phyloP scores from a whole-genome alignment of 2,113 vertebrate genomes.

The Bos javanicus region DNA sequence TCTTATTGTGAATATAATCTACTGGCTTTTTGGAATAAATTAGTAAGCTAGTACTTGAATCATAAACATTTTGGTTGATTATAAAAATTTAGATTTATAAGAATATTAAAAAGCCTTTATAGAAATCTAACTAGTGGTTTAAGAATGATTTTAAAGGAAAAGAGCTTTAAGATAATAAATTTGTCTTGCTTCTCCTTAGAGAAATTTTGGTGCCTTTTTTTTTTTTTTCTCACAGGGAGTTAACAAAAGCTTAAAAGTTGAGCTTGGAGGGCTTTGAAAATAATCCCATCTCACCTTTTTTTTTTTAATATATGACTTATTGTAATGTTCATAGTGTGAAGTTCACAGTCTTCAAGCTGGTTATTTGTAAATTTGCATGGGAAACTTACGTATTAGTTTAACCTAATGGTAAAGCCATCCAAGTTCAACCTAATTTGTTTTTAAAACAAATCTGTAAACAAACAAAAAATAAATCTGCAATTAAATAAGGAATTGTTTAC shows the following conservation, averaged over 20 bases:
- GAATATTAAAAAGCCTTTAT: background rate
- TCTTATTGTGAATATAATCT: background rate
- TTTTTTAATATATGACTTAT: background rate
- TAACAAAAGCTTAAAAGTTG: slow-evolving; percentile 17
- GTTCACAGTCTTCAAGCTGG: background rate
- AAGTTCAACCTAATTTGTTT: background rate
- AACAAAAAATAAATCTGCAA: background rate
- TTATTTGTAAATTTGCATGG: slow-evolving; percentile 17
- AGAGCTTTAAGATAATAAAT: background rate
- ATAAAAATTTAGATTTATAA: slow-evolving; percentile 22
- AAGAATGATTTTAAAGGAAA: background rate
- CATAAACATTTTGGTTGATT: background rate
- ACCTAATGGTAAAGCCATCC: background rate
- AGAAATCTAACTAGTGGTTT: background rate
- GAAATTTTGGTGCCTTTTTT: background rate
- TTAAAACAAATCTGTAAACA: slow-evolving; percentile 3
- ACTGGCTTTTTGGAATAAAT: slow-evolving; percentile 27
- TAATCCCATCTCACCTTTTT: background rate
- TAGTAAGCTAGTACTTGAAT: slow-evolving; percentile 29
- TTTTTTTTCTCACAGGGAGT: background rate
- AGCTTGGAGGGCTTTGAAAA: background rate
- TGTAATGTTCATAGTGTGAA: background rate
- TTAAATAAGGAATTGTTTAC: background rate
- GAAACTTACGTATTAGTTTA: slow-evolving; percentile 25
- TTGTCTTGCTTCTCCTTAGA: background rate